Base-by-base conservation (phyloP, 2,113 vertebrate genomes). In the Gobio gobio region DNA sequence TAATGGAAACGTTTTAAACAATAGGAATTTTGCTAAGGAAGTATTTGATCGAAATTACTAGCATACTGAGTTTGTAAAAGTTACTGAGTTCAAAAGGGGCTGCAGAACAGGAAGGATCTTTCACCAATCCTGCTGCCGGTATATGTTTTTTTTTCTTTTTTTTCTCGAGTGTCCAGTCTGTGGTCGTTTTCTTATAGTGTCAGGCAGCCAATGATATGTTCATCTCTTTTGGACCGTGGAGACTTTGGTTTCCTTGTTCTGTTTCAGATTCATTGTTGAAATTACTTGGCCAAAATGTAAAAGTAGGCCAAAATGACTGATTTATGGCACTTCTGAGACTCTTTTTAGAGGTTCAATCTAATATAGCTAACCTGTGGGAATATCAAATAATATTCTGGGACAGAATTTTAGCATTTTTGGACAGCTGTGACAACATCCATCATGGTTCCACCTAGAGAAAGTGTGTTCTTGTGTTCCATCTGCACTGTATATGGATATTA, bases 221-320 rank as follows among this genome's bases (percentile, higher is more conserved):
- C 36, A 64, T 49, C 29, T 51, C 8, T 18, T 78, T 54, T 74
- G 68, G 20, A 83, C 51, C 49, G 3, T 40, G 45, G 47, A 58
- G 29, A 33, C 77, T 68, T 75, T 13, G 83, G 68, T 83, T 88
- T 78, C 82, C 58, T 36, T 43, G 70, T 78, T 47, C 68, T 24
- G 4, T 51, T 83, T 82, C 51, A 78, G 74, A 76, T 51, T 84
- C 80, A 40, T 24, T 33, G 33, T 83, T 26, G 59, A 77, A 82
- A 63, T 12, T 70, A 61, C 45, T 33, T 24, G 22, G 43, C 59
- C 74, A 54, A 76, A 54, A 54, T 51, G 14, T 76, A 45, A 56
- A 85, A 68, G 75, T 70, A 70, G 83, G 29, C 1, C 18, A 58
- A 13, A 43, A 58, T 33, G 49, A 68, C 45, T 40, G 36, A 45